Percentiles rank a stretch among this genome's conserved stretches.
Evolutionary conservation across 2,113 vertebrate genomes (phyloP).

Genomic region (Nibea coibor): DNA sequence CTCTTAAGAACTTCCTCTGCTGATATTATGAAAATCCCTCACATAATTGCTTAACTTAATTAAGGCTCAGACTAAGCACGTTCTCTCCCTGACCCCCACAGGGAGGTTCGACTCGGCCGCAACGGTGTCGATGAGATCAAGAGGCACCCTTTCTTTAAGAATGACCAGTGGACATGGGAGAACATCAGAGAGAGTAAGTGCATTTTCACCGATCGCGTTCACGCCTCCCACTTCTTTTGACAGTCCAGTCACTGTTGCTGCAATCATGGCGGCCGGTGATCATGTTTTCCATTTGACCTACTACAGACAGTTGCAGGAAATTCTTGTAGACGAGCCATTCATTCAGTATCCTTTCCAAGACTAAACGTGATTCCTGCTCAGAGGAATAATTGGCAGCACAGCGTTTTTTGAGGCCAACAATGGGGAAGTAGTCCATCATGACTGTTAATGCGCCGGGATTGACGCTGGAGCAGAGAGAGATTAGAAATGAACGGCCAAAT

Average conservation of each 20-base stretch:
- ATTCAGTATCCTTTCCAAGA: conserved; percentile 71
- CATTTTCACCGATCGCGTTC: conserved; percentile 12
- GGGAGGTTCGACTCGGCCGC: conserved; percentile 94
- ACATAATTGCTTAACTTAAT: not conserved
- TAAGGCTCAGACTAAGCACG: not conserved
- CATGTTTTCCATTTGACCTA: conserved; percentile 74
- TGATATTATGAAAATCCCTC: not conserved
- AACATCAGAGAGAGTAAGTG: conserved; percentile 95
- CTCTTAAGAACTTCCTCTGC: not conserved
- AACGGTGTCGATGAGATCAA: conserved; percentile 98
- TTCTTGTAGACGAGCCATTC: conserved; percentile 72
- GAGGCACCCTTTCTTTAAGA: conserved; percentile 97
- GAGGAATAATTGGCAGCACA: conserved; percentile 56
- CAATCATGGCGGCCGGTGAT: conserved; percentile 42
- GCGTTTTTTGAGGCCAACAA: conserved; percentile 59
- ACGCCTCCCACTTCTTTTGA: conserved; percentile 27
- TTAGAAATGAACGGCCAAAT: conserved; percentile 67
- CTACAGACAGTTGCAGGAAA: conserved; percentile 77
- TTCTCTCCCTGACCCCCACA: conserved; percentile 59
- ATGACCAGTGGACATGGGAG: conserved; percentile 98
- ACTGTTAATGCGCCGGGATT: conserved; percentile 53
- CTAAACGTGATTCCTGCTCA: conserved; percentile 61
- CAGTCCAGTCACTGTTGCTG: conserved; percentile 30
- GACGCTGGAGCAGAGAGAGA: conserved; percentile 56
- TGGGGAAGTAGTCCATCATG: conserved; percentile 40